A percentile compares a stretch with the other conserved stretches of the same genome.
phyloP scores from a whole-genome alignment of 2,797 vertebrate genomes.

The Cossypha heuglini region DNA sequence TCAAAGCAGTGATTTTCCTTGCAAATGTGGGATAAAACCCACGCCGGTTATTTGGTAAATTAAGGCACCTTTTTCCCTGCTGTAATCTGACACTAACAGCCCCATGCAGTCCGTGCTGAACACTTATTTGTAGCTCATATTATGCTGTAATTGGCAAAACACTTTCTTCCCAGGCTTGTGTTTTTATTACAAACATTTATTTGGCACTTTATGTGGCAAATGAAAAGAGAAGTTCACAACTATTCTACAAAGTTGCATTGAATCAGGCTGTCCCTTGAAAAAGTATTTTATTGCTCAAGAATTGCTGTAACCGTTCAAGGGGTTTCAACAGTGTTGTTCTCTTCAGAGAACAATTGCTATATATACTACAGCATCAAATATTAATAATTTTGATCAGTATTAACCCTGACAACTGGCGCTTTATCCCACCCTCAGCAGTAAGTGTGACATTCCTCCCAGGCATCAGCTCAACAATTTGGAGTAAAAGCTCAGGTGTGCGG shows the following conservation, averaged over 20 bases:
- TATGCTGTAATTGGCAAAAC: conserved; percentile 27
- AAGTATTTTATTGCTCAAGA: conserved; percentile 60
- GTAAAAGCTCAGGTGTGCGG: neutral
- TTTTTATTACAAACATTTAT: conserved; percentile 55
- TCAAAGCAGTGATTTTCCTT: neutral
- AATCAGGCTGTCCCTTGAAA: conserved; percentile 3
- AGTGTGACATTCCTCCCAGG: neutral
- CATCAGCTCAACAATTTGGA: neutral
- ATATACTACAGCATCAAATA: neutral
- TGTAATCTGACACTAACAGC: conserved; percentile 40
- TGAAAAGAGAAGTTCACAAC: conserved; percentile 57
- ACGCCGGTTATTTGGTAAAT: neutral
- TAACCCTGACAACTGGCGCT: neutral
- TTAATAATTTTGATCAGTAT: neutral
- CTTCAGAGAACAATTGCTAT: neutral
- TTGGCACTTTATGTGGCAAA: conserved; percentile 34
- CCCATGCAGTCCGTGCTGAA: neutral
- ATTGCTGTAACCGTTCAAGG: conserved; percentile 8
- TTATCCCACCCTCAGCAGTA: neutral
- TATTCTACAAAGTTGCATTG: conserved; percentile 52
- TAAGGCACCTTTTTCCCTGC: neutral
- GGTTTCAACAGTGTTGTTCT: conserved; percentile 20
- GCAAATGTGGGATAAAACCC: neutral
- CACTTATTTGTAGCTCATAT: conserved; percentile 26
- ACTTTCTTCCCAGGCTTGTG: conserved; percentile 31